Conservation (phyloP, 2,113 vertebrate genomes). For the Lampris incognitus region DNA sequence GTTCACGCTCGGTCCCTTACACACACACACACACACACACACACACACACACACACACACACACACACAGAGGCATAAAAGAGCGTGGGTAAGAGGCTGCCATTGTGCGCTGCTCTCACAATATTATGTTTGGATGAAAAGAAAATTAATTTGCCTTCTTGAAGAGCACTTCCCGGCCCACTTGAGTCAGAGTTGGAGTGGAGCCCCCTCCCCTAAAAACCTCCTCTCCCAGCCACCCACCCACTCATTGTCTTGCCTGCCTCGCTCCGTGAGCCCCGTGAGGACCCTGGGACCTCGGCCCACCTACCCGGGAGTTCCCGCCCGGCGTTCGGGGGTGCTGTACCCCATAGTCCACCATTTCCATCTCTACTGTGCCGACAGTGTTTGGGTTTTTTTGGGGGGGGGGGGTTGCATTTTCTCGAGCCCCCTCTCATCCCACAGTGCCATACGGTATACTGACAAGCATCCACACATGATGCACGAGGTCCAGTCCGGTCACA, state of each 20-base stretch:
- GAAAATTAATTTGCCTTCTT: conserved; percentile 83
- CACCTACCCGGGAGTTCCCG: conserved; percentile 16
- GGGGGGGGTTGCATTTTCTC: too few species aligned
- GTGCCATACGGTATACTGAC: too few species aligned
- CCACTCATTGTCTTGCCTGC: conserved; percentile 68
- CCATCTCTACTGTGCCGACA: too few species aligned
- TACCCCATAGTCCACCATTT: too few species aligned
- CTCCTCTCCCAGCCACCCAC: conserved; percentile 61
- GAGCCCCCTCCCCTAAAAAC: conserved; percentile 38
- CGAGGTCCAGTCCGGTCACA: too few species aligned
- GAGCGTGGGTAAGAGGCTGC: conserved; percentile 61
- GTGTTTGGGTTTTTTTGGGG: too few species aligned
- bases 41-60: conserved; percentile 56
- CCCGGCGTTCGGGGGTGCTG: too few species aligned
- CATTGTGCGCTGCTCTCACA: conserved; percentile 76
- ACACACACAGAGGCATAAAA: conserved; percentile 35
- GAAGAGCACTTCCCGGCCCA: conserved; percentile 77
- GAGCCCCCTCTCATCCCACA: too few species aligned
- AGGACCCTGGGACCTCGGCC: conserved; percentile 41
- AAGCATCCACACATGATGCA: too few species aligned
- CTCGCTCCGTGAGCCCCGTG: conserved; percentile 39
- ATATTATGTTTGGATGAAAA: conserved; percentile 82
- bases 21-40: conserved; percentile 29
- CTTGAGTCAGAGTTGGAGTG: conserved; percentile 72
- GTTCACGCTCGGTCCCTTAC: conserved; percentile 13